phyloP scores from a whole-genome alignment of 1,140 invertebrate species.

The Lethrus apterus region DNA sequence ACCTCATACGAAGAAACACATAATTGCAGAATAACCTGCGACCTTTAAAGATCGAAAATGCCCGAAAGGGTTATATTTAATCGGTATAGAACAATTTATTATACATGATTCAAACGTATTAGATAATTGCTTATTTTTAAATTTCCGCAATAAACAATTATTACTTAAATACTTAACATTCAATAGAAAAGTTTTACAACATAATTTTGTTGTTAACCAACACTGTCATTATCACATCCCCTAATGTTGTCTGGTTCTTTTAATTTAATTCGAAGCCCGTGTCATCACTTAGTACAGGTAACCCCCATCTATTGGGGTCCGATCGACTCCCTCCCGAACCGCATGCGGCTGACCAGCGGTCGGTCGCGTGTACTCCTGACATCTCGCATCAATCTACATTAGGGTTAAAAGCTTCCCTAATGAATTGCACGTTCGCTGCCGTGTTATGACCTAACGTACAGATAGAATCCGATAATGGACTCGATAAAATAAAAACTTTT shows the following conservation, averaged over 20 bases:
- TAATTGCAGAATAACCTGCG: no score
- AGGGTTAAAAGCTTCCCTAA: constrained; percentile 40
- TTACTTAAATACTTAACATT: not conserved
- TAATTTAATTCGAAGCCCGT: constrained; percentile 12
- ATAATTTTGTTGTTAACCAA: not conserved
- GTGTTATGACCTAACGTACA: constrained; percentile 7
- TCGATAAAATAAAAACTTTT: constrained; percentile 11
- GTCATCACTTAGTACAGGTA: constrained; percentile 13
- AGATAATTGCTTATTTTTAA: constrained; percentile 2
- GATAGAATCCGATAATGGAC: constrained; percentile 16
- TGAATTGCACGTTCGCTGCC: constrained; percentile 30
- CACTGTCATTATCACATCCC: not conserved
- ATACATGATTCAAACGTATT: no score
- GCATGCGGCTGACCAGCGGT: constrained; percentile 10
- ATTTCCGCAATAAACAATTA: no score
- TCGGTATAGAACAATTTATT: no score
- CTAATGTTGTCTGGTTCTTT: not conserved
- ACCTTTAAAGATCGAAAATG: no score
- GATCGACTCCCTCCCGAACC: constrained; percentile 1
- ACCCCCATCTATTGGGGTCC: constrained; percentile 7
- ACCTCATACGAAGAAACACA: no score
- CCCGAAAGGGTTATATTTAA: no score
- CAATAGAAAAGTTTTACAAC: not conserved
- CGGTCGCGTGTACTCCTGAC: constrained; percentile 31
- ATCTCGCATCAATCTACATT: constrained; percentile 39